phyloP scores from a whole-genome alignment of 2,113 vertebrate species.

The Isichthys henryi region DNA sequence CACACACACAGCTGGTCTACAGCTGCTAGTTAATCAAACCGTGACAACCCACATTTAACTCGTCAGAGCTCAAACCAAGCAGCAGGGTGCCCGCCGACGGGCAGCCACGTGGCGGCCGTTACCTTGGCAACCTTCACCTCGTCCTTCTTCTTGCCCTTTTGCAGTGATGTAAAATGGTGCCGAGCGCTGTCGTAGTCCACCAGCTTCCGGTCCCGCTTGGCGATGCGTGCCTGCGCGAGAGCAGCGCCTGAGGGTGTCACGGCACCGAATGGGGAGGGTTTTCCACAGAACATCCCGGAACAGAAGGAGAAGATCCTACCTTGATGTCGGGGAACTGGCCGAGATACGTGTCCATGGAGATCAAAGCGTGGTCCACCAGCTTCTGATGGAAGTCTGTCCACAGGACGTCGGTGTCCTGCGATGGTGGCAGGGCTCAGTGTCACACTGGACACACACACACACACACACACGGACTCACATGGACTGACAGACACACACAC shows the following conservation, averaged over 20 bases:
- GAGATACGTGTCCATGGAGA: conserved; percentile 83
- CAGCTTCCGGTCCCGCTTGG: conserved; percentile 91
- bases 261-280: not conserved
- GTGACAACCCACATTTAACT: not conserved
- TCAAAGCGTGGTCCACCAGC: conserved; percentile 77
- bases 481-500: not conserved
- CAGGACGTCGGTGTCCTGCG: conserved; percentile 83
- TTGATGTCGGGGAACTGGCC: conserved; percentile 92
- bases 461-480: not conserved
- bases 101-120: not conserved
- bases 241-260: not conserved
- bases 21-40: not conserved
- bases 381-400: conserved; percentile 92
- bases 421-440: conserved; percentile 10
- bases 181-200: conserved; percentile 96
- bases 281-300: not conserved
- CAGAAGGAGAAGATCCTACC: conserved; percentile 51
- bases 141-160: conserved; percentile 96
- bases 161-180: conserved; percentile 87
- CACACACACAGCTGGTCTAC: not conserved
- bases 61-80: not conserved
- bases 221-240: conserved; percentile 75
- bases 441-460: not conserved
- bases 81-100: too few species aligned
- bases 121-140: conserved; percentile 97